Percentiles rank a stretch among this genome's conserved stretches.
Conservation (phyloP, 2,113 vertebrate genomes). For the Plecturocebus donacophilus region DNA sequence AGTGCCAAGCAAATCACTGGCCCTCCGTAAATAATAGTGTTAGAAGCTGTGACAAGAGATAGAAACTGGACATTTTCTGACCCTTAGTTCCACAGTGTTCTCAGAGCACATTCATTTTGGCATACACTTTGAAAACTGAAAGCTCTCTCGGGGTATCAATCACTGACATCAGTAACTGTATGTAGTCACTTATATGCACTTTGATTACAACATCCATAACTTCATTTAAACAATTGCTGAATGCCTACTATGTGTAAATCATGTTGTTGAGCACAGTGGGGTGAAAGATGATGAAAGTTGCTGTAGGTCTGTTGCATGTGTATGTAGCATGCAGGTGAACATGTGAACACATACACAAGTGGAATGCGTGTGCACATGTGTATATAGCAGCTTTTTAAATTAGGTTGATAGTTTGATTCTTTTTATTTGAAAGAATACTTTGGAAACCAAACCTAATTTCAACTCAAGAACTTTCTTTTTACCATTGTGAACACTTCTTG, state of each 20-base stretch:
- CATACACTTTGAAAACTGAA: conserved; percentile 41
- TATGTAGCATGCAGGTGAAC: no score
- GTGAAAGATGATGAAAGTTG: not conserved
- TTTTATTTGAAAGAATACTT: conserved; percentile 73
- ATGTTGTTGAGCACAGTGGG: not conserved
- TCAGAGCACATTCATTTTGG: not conserved
- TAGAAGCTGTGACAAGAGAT: not conserved
- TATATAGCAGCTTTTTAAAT: not conserved
- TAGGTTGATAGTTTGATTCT: not conserved
- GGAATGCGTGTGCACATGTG: no score
- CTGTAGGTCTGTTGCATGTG: no score
- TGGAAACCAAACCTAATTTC: conserved; percentile 55
- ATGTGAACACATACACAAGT: not conserved
- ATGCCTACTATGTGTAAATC: not conserved
- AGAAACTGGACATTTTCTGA: conserved; percentile 24
- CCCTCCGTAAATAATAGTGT: not conserved
- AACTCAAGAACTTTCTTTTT: conserved; percentile 66
- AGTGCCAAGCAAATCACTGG: not conserved
- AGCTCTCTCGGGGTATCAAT: not conserved
- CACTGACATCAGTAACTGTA: not conserved
- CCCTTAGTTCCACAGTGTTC: not conserved
- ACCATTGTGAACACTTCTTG: conserved; percentile 66
- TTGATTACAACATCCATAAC: not conserved
- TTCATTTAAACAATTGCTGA: not conserved
- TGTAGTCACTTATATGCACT: not conserved